phyloP scores from a whole-genome alignment of 2,113 vertebrate species.

The Corapipo altera region DNA sequence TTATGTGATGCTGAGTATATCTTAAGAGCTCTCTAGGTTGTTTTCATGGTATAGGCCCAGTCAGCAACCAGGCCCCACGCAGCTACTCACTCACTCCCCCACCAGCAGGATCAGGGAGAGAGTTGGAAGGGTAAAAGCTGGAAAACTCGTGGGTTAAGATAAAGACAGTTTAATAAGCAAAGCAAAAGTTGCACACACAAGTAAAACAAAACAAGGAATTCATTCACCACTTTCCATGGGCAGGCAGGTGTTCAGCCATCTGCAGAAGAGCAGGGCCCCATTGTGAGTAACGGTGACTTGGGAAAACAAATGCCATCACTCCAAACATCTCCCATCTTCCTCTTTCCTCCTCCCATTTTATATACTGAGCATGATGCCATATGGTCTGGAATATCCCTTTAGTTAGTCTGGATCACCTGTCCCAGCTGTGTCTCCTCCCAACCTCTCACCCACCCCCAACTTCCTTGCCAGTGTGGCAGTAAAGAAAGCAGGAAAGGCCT shows the following conservation, averaged over 20 bases:
- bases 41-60: background rate
- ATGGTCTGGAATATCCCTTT: background rate
- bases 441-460: fast-evolving
- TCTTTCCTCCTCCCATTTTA: background rate
- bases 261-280: background rate
- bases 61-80: background rate
- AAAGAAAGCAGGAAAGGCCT: background rate
- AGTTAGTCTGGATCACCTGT: background rate
- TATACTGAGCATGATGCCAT: background rate
- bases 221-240: background rate
- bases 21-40: background rate
- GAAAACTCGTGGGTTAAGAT: background rate
- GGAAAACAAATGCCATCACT: background rate
- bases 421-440: background rate
- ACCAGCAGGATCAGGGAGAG: background rate
- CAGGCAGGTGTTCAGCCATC: background rate
- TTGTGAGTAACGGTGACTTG: background rate
- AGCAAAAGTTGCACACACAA: background rate
- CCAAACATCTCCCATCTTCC: background rate
- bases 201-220: background rate
- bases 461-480: fast-evolving
- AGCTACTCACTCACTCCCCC: background rate
- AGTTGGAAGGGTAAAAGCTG: background rate
- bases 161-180: background rate
- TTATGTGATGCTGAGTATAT: background rate